Conservation (phyloP, 1,140 invertebrate species). For the Stenopsyche tienmushanensis region DNA sequence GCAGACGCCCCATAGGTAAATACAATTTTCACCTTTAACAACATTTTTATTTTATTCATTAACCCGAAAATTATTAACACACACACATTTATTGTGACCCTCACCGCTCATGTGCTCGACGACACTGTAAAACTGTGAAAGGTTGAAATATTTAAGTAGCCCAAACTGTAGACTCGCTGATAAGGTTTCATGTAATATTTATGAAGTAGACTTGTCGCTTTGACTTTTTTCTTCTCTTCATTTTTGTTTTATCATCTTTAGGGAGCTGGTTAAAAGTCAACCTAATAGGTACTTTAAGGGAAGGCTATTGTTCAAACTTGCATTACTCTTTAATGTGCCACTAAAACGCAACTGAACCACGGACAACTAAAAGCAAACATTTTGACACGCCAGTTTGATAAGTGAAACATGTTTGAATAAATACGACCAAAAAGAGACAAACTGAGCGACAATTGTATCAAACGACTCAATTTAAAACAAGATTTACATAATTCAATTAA, state of each 20-base stretch:
- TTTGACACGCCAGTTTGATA: too few species aligned
- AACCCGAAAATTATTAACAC: constrained; percentile 16
- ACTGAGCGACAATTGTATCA: too few species aligned
- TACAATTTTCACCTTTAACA: constrained; percentile 32
- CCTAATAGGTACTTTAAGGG: background rate
- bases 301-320: too few species aligned
- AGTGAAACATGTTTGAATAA: too few species aligned
- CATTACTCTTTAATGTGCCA: too few species aligned
- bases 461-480: too few species aligned
- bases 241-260: background rate
- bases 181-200: constrained; percentile 32
- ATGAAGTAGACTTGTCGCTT: constrained; percentile 27
- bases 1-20: constrained; percentile 18
- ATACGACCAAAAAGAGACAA: too few species aligned
- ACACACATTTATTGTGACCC: background rate
- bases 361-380: too few species aligned
- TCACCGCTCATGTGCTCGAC: too few species aligned
- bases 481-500: too few species aligned
- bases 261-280: background rate
- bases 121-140: constrained; percentile 11
- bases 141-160: constrained; percentile 18
- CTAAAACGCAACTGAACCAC: too few species aligned
- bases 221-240: background rate
- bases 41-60: constrained; percentile 33
- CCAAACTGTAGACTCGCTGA: constrained; percentile 24